These are phyloP conservation scores for Poecilus cupreus DNA, from an alignment of 2,888 invertebrate species.

Conservation along the genomic window DNA sequence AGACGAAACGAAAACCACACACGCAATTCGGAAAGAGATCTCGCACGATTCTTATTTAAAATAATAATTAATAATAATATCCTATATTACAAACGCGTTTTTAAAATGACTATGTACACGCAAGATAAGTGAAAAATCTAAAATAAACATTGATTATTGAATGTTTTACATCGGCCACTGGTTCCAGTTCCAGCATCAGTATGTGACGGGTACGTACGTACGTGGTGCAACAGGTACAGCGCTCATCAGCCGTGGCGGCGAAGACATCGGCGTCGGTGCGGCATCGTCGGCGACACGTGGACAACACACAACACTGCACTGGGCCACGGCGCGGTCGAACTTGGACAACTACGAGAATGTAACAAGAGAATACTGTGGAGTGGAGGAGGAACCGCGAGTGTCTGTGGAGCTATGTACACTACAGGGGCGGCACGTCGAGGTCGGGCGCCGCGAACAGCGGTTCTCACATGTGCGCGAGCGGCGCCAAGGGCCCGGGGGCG, in stretches of 20 bases:
- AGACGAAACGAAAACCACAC: constrained; percentile 16
- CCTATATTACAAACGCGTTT: constrained; percentile 61
- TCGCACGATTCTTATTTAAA: constrained; percentile 53
- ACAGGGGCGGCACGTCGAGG: constrained; percentile 71
- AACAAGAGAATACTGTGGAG: constrained; percentile 1
- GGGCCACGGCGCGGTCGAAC: too few relatives aligned
- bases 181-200: constrained; percentile 22
- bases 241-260: not conserved
- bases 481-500: constrained; percentile 77
- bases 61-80: constrained; percentile 59
- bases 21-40: constrained; percentile 46
- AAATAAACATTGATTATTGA: constrained; percentile 60
- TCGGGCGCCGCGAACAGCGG: constrained; percentile 72
- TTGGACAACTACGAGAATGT: constrained; percentile 5
- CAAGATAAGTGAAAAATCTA: constrained; percentile 61
- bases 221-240: constrained; percentile 40
- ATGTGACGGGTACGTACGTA: constrained; percentile 28
- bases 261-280: not conserved
- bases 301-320: constrained; percentile 17
- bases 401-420: not conserved
- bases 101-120: constrained; percentile 65
- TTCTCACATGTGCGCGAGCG: constrained; percentile 81
- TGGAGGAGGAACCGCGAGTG: not conserved
- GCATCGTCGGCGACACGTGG: not conserved
- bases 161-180: constrained; percentile 45